A percentile compares a stretch with the other conserved stretches of the same genome.
phyloP scores from a whole-genome alignment of 2,888 invertebrate species.

The Drosophila ustulata region DNA sequence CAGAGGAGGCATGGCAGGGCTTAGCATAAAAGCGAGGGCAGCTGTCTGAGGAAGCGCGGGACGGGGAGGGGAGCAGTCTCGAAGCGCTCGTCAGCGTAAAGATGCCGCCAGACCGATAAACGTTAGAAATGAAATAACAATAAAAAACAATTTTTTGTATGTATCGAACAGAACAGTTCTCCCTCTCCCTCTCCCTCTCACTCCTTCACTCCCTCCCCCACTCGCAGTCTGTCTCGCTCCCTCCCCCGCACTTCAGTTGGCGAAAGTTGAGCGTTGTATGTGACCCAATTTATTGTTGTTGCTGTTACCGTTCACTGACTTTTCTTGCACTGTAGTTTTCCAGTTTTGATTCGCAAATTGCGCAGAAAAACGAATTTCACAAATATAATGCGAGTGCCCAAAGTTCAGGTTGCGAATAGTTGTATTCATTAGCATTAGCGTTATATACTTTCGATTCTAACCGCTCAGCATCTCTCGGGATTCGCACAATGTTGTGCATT shows the following conservation, averaged over 20 bases:
- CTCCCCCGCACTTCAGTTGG: conserved; percentile 18
- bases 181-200: neutral
- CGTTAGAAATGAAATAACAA: conserved; percentile 76
- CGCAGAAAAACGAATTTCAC: conserved; percentile 7
- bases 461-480: neutral
- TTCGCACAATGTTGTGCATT: conserved; percentile 14
- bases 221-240: neutral
- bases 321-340: conserved; percentile 51
- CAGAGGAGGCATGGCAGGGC: conserved; percentile 30
- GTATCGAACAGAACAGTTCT: conserved; percentile 39
- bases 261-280: conserved; percentile 51
- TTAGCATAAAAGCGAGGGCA: conserved; percentile 18
- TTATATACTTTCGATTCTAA: neutral
- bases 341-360: conserved; percentile 43
- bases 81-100: conserved; percentile 66
- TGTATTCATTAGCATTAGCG: neutral
- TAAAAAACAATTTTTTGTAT: conserved; percentile 67
- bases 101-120: conserved; percentile 75
- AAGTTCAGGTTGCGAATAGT: neutral
- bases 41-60: neutral
- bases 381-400: neutral
- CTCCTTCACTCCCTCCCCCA: neutral
- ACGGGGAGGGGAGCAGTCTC: conserved; percentile 25
- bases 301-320: conserved; percentile 41
- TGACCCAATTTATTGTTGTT: conserved; percentile 51